These are phyloP conservation scores for Xerus rutilus DNA, from an alignment of 2,797 vertebrate genomes.

Conservation along the genomic window DNA sequence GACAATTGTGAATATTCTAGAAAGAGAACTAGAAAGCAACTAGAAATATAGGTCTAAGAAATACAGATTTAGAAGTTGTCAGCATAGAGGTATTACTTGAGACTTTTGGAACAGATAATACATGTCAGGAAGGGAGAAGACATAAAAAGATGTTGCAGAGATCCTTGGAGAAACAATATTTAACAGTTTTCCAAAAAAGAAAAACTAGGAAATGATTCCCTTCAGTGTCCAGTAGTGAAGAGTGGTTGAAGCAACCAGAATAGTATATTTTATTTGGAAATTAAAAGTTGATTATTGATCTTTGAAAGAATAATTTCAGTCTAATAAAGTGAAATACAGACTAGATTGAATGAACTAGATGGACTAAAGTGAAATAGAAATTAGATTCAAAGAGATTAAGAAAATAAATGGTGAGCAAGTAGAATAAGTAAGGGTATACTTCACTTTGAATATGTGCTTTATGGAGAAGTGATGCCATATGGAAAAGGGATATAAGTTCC, in stretches of 20 bases:
- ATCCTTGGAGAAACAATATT: background rate
- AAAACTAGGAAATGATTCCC: background rate
- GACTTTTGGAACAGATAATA: background rate
- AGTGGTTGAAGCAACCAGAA: conserved; percentile 16
- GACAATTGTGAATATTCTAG: conserved; percentile 28
- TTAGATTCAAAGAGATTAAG: conserved; percentile 39
- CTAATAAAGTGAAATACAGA: background rate
- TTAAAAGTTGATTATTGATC: conserved; percentile 18
- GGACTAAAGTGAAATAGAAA: background rate
- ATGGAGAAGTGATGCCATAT: background rate
- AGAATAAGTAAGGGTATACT: background rate
- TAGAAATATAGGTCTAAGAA: conserved; percentile 2
- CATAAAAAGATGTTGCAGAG: background rate
- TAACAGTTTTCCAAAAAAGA: conserved; percentile 10
- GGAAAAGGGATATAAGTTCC: background rate
- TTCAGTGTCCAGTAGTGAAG: background rate
- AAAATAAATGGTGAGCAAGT: conserved; percentile 36
- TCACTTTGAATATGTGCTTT: background rate
- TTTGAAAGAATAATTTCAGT: conserved; percentile 62
- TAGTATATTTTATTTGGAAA: conserved; percentile 1
- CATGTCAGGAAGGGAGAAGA: background rate
- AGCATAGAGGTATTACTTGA: background rate
- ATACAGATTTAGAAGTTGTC: background rate
- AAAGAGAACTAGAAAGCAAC: background rate
- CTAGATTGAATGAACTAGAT: conserved; percentile 14